Base-by-base conservation (phyloP, 2,113 vertebrate genomes). In the Mystacornis crossleyi region DNA sequence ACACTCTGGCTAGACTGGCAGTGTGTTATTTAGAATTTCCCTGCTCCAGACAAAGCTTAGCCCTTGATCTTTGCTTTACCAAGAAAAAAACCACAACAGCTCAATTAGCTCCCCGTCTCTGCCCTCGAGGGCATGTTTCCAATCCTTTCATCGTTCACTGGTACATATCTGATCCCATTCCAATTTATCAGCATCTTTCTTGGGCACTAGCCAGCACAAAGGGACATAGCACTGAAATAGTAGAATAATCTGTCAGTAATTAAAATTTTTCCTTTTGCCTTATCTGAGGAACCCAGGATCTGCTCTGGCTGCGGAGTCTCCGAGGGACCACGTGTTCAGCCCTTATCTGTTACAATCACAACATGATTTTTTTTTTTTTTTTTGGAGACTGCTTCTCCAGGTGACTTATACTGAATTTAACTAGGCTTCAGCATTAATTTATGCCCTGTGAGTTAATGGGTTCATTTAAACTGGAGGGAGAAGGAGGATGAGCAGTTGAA, bases 121-220 rank as follows among this genome's bases (percentile, higher is more conserved):
- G 82, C 86, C 84, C 90, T 90, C 14, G 34, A 83, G 89, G 92
- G 89, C 94, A 90, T 6, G 51, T 81, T 97, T 97, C 92, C 93
- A 90, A 58, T 45, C 89, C 89, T 92, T 93, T 95, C 90, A 90
- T 93, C 38, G 9, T 86, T 86, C 86, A 21, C 71, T 58, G 80
- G 79, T 86, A 95, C 66, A 58, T 33, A 92, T 90, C 95, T 95
- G 94, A 94, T 96, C 67, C 80, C 82, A 77, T 77, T 95, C 92
- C 92, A 97, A 95, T 90, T 93, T 90, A 92, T 81, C 95, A 96
- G 94, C 82, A 74, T 88, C 75, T 79, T 95, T 50, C 95, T 66
- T 95, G 91, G 89, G 58, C 64, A 50, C 82, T 24, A 54, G 94
- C 92, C 94, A 95, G 54, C 58, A 54, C 74, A 73, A 53, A 70